phyloP scores from a whole-genome alignment of 2,797 vertebrate genomes.

The Dendrocincla tyrannina region DNA sequence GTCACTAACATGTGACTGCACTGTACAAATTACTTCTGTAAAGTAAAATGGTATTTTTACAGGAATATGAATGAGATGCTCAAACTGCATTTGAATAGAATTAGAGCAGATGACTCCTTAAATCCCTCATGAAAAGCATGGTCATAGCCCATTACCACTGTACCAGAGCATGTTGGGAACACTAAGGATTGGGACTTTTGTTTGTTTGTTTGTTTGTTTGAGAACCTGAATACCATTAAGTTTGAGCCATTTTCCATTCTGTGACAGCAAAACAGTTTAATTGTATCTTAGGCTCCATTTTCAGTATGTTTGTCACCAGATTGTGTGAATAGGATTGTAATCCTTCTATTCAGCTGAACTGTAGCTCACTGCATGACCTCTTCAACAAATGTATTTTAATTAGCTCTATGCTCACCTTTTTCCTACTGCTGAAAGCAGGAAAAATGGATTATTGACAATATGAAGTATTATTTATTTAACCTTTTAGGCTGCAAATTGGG shows the following conservation, averaged over 20 bases:
- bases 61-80: neutral
- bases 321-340: slow-evolving; percentile 67
- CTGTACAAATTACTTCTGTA: neutral
- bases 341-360: slow-evolving; percentile 72
- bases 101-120: slow-evolving; percentile 1
- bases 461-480: slow-evolving; percentile 61
- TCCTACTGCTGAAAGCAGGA: slow-evolving; percentile 52
- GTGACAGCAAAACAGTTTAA: slow-evolving; percentile 58
- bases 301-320: slow-evolving; percentile 56
- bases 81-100: slow-evolving; percentile 7
- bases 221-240: neutral
- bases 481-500: slow-evolving; percentile 63
- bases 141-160: neutral
- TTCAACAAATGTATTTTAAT: slow-evolving; percentile 72
- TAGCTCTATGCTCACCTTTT: slow-evolving; percentile 63
- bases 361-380: slow-evolving; percentile 74
- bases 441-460: slow-evolving; percentile 51
- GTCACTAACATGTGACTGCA: neutral
- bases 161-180: neutral
- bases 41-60: slow-evolving; percentile 21
- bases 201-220: neutral
- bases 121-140: slow-evolving; percentile 1
- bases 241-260: slow-evolving; percentile 34
- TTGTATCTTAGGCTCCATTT: slow-evolving; percentile 9
- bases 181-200: neutral